Base-by-base conservation (phyloP, 2,888 invertebrate genomes). In the Epistrophe grossulariae region DNA sequence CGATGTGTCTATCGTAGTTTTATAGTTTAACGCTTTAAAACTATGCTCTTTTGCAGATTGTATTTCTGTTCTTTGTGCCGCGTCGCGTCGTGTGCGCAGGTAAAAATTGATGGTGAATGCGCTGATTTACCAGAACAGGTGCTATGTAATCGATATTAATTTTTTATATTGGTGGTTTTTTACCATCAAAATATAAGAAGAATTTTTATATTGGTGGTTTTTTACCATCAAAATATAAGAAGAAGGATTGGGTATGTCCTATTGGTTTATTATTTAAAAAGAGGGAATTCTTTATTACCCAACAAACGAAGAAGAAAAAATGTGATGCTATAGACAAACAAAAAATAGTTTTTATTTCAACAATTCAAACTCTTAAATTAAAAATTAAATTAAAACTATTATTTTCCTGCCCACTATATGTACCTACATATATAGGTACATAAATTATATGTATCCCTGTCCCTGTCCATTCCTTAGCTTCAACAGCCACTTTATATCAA, bases 11-110 rank as follows among this genome's bases (percentile, higher is more conserved):
- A 66, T 62, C 17, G 31, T 62, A 77, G 62, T 50, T 62, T 70
- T 55, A 70, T 70, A 28, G 57, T 19, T 74, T 57, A 50, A 71
- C 64, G 35, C 68, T 64, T 70, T n/a, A 64, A 74, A 40, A 74
- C 45, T 64, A 71, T 62, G 64, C n/a, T n/a, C 38, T 45, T 38
- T 9, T 73, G 43, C 31, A 73, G 78, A 85, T 84, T 77, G 68
- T 81, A 31, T 81, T 81, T 50, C 72, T 60, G n/a, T 17, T 35
- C 28, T 17, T 50, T 50, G 24, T n/a, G n/a, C n/a, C n/a, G 15
- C 35, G 15, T 15, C 13, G 15, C 3, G 45, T 10, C 35, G 48
- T 66, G 66, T 66, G 31, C 15, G 19, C 68, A 45, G 45, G 31
- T 45, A 24, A 15, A 43, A 28, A 10, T n/a, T n/a, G 4, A 64